Percentiles rank a stretch among this genome's conserved stretches.
phyloP scores from a whole-genome alignment of 2,797 vertebrate species.

The Danio choprae region DNA sequence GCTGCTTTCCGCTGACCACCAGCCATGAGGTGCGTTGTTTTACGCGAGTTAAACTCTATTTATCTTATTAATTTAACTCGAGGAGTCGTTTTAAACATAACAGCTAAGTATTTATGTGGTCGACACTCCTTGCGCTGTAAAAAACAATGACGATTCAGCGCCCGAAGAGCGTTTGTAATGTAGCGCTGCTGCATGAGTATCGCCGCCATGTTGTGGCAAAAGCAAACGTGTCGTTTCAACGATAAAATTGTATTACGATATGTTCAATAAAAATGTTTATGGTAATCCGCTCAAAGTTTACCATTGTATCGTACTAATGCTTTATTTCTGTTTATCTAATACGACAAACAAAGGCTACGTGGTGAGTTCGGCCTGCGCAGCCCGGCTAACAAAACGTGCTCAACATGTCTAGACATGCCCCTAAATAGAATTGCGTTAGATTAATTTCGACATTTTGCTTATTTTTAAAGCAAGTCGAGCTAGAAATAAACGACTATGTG shows the following conservation, averaged over 20 bases:
- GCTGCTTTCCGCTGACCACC: not conserved
- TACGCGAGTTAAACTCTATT: not conserved
- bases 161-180: not conserved
- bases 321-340: too few species aligned
- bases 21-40: conserved; percentile 26
- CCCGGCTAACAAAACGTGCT: not conserved
- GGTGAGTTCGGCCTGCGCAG: not conserved
- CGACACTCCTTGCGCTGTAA: not conserved
- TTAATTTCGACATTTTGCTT: not conserved
- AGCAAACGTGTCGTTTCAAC: not conserved
- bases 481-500: not conserved
- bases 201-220: conserved; percentile 27
- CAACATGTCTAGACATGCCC: not conserved
- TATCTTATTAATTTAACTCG: not conserved
- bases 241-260: not conserved
- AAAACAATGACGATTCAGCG: not conserved
- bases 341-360: fast-evolving
- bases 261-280: not conserved
- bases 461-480: not conserved
- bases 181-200: not conserved
- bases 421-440: not conserved
- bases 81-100: not conserved
- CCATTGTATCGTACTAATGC: not conserved
- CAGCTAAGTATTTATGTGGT: too few species aligned
- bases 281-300: not conserved